Percentiles rank a stretch among this genome's conserved stretches.
These are phyloP conservation scores for Engraulis encrasicolus DNA, from an alignment of 2,113 vertebrate genomes.

Conservation along the genomic window DNA sequence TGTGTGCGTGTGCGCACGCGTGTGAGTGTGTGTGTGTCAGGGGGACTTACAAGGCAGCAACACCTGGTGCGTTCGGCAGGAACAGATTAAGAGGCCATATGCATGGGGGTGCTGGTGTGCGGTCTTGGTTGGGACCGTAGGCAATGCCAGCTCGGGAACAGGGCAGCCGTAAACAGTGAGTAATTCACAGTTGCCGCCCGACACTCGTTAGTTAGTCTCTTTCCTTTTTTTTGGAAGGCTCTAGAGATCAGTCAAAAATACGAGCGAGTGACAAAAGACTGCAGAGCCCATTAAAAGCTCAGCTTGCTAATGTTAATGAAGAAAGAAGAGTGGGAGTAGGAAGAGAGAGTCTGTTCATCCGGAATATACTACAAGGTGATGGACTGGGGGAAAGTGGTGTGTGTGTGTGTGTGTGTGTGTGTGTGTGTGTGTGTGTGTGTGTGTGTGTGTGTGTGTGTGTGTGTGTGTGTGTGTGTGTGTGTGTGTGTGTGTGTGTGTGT, in stretches of 20 bases:
- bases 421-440: background rate
- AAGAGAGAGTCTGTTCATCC: background rate
- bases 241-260: constrained; percentile 51
- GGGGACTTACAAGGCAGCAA: constrained; percentile 55
- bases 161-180: constrained; percentile 60
- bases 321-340: constrained; percentile 19
- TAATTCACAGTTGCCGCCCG: constrained; percentile 46
- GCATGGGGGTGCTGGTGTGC: constrained; percentile 62
- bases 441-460: background rate
- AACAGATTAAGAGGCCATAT: constrained; percentile 68
- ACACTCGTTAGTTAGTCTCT: constrained; percentile 17
- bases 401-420: background rate
- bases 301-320: constrained; percentile 45
- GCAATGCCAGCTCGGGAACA: constrained; percentile 64
- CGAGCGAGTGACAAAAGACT: constrained; percentile 35
- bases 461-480: background rate
- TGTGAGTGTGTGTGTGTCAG: no score
- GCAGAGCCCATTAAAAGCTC: constrained; percentile 44
- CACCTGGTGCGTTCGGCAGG: constrained; percentile 65
- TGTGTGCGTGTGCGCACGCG: no score
- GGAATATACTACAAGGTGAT: background rate
- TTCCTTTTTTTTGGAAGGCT: constrained; percentile 26
- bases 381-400: no score
- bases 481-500: no score
- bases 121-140: constrained; percentile 48